Evolutionary conservation across 2,113 vertebrate species (phyloP), one percentile per base, ranked within the genome.

Genomic region (Neoarius graeffei): DNA sequence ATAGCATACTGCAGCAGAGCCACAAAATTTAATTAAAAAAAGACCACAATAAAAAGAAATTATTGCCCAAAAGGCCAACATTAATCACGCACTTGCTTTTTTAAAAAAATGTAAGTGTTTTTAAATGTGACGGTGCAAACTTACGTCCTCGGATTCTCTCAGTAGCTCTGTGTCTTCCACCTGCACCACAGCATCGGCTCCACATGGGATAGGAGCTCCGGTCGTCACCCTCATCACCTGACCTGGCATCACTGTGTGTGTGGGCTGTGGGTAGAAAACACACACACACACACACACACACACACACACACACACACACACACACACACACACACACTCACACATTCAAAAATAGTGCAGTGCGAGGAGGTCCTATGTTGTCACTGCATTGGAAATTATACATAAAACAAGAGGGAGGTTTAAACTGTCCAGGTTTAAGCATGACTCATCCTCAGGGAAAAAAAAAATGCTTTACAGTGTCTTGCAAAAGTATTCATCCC

Each of bases 191-290:
- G 98, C 98, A 87, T 99, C 98, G 83, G 98, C 98, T 91, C 98
- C 98, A 67, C 98, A 99, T 23, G 98, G 98, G 92, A 99, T 99
- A n/a, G 98, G 98, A 93, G 98, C 98, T 84, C 98, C 98, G 0
- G 98, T 99, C 93, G 98, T 99, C 93, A 99, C 98, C 52, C 98
- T 95, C 98, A 99, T 99, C 93, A 99, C 98, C 95, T 99, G 98
- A 86, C 98, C 97, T 52, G 98, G 98, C 98, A 99, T 99, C 93
- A 99, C 98, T 85, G 98, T 99, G 93, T 99, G 98, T 92, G 98
- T 99, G 50, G 98, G 98, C 98, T 99, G 56, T 81, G 19, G 8
- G 27, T 48, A 19, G 14, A n/a, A 84, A 1, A 88, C 7, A 76
- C 5, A 48, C 30, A 30, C 60, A 67, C 14, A 57, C 50, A 71